Base-by-base conservation (phyloP, 1,140 invertebrate genomes). In the Lasioglossum albipes region DNA sequence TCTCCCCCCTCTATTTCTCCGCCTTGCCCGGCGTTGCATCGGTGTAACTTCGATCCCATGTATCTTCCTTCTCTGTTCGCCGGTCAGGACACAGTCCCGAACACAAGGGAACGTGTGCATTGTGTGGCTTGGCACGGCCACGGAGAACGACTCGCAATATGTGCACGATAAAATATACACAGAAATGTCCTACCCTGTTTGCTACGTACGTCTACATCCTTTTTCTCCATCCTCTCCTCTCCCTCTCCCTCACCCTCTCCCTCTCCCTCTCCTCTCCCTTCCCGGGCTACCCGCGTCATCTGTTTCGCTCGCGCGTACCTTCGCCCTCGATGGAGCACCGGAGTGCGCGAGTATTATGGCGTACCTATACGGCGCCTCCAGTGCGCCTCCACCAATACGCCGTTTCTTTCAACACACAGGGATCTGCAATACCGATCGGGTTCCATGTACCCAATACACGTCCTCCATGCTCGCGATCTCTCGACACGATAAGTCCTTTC, bases 131-230 rank as follows among this genome's bases (percentile, higher is more conserved):
- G 81, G 85, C 69, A 72, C 68, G 31, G 75, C 68, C 80, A 69
- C 85, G 84, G 77, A 72, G 81, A 86, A 76, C 84, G 84, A 82
- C 64, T 86, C 81, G 85, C 86, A 84, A 88, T 87, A 88, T 88
- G 83, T 85, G 83, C 83, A 71, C 86, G 84, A 87, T 87, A 87
- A 88, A 87, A 88, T 84, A 88, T 85, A 87, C 85, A 79, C 83
- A 78, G 84, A 86, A 86, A 86, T 79, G 81, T 86, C 80, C 45
- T 86, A 85, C 67, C 76, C 61, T 36, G 36, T 66, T 69, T 57
- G 67, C 65, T 45, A 49, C n/a, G 68, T 54, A 70, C 71, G 67
- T 75, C 81, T 83, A 65, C 82, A 74, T 86, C 73, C 84, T 81
- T 83, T 83, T 86, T 80, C 71, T 85, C 75, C 36, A 18, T 54